A percentile compares a stretch with the other conserved stretches of the same genome.
phyloP scores from a whole-genome alignment of 2,888 invertebrate genomes.

The Amphipyra berbera region DNA sequence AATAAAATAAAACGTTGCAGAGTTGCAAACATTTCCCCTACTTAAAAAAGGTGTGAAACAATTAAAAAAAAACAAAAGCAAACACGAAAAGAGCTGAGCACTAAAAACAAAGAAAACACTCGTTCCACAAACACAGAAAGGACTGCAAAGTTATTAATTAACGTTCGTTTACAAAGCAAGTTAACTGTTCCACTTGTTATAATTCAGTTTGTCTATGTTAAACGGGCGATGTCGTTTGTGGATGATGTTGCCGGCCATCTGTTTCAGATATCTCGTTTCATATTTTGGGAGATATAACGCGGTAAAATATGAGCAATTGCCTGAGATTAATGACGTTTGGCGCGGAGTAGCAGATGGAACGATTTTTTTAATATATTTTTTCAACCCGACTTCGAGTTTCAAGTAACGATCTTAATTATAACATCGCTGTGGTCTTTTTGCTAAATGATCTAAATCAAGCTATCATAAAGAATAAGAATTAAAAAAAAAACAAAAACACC shows the following conservation, averaged over 20 bases:
- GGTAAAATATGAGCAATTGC: slow-evolving; percentile 50
- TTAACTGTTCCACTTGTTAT: slow-evolving; percentile 46
- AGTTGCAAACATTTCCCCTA: slow-evolving; percentile 3
- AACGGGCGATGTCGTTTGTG: slow-evolving; percentile 42
- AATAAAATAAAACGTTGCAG: slow-evolving; percentile 4
- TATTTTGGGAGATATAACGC: slow-evolving; percentile 40
- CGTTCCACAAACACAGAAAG: slow-evolving; percentile 36
- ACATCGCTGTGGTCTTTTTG: slow-evolving; percentile 18
- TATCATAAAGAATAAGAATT: neutral
- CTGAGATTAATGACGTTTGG: slow-evolving; percentile 48
- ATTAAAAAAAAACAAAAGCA: slow-evolving; percentile 43
- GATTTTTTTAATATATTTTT: slow-evolving; percentile 21
- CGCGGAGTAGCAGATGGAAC: slow-evolving; percentile 34
- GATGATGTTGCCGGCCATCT: slow-evolving; percentile 26
- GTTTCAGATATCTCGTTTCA: slow-evolving; percentile 27
- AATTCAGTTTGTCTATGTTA: slow-evolving; percentile 41
- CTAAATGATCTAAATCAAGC: slow-evolving; percentile 2
- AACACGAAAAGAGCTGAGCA: slow-evolving; percentile 27
- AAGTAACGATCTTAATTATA: slow-evolving; percentile 40
- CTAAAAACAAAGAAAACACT: slow-evolving; percentile 51
- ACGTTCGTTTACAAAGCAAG: slow-evolving; percentile 52
- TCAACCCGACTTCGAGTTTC: slow-evolving; percentile 13
- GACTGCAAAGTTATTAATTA: slow-evolving; percentile 61
- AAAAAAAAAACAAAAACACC: neutral
- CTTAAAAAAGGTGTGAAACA: slow-evolving; percentile 37